Conservation (phyloP, 2,797 vertebrate species). For the Sebastes taczanowskii region DNA sequence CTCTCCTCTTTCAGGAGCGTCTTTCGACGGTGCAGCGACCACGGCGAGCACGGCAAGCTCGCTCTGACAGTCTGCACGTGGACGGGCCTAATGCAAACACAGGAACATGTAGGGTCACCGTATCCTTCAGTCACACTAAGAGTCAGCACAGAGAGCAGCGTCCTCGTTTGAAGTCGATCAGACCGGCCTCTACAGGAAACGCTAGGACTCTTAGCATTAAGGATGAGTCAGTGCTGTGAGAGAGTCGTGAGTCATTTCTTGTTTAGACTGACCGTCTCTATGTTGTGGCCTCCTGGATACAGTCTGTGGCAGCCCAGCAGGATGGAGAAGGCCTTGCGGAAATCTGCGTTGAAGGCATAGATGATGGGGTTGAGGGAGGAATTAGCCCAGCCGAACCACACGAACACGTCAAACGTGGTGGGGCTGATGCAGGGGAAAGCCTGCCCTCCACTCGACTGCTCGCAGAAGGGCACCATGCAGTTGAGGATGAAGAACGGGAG, state of each 20-base stretch:
- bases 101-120: slow-evolving; percentile 43
- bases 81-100: slow-evolving; percentile 22
- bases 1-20: slow-evolving; percentile 81
- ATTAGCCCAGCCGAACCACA: slow-evolving; percentile 99
- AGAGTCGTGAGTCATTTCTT: slow-evolving; percentile 87
- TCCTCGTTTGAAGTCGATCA: slow-evolving; percentile 45
- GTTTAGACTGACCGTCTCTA: slow-evolving; percentile 95
- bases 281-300: slow-evolving; percentile 88
- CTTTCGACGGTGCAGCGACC: slow-evolving; percentile 55
- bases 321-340: slow-evolving; percentile 95
- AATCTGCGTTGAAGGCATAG: slow-evolving; percentile 99
- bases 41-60: slow-evolving; percentile 14
- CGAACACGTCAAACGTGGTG: slow-evolving; percentile 95
- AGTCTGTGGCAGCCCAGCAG: slow-evolving; percentile 95
- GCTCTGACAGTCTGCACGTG: slow-evolving; percentile 12
- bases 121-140: slow-evolving; percentile 49
- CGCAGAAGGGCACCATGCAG: slow-evolving; percentile 98
- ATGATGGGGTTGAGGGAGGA: slow-evolving; percentile 99
- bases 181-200: slow-evolving; percentile 55
- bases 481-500: slow-evolving; percentile 97
- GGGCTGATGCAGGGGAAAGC: slow-evolving; percentile 93
- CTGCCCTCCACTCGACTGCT: slow-evolving; percentile 80
- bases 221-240: slow-evolving; percentile 70
- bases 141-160: slow-evolving; percentile 35
- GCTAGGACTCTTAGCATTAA: slow-evolving; percentile 58